Evolutionary conservation across 2,113 vertebrate species (phyloP), one percentile per base, ranked within the genome.

Genomic region (Macrotus californicus): DNA sequence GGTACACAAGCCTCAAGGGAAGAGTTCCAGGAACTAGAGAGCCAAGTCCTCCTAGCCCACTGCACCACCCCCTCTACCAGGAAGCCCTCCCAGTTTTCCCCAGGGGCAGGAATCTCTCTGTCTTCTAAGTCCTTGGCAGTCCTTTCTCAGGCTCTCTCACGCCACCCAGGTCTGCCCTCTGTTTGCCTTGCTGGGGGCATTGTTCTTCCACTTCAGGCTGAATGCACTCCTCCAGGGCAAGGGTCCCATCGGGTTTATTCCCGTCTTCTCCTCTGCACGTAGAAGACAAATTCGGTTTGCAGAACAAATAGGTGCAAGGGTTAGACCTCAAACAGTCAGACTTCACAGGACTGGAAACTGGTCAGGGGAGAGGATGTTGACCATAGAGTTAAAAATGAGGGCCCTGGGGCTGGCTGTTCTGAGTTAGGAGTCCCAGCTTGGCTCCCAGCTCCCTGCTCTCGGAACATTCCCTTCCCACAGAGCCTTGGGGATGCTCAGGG

Each of bases 351-450:
- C 3, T 6, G 29, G 76, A 69, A 39, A 24, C 10, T 15, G 34
- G 48, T 52, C 50, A 46, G 24, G 46, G 61, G 39, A 22, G 22
- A 46, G 75, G 21, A 46, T 29, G 50, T 54, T 8, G 15, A 7
- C 21, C 13, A 4, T 0, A 6, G 56, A 95, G 26, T 69, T 75
- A 69, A 43, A 36, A 61, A 15, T 7, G 21, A 86, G 61, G 46
- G 61, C 0, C 26, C 41, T 9, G 31, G 19, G 19, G 6, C 26
- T 1, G 0, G 52, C 59, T n/a, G 5, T 56, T 36, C 21, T 13
- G 46, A 70, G 48, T 41, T 18, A 77, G n/a, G 39, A 75, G 48
- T 11, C 77, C 73, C 10, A n/a, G 73, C 21, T 18, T 1, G 0
- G 46, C n/a, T n/a, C 26, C 43, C n/a, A 41, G 43, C 41, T 92